Base-by-base conservation (phyloP, 2,797 vertebrate genomes). In the Gila robusta region DNA sequence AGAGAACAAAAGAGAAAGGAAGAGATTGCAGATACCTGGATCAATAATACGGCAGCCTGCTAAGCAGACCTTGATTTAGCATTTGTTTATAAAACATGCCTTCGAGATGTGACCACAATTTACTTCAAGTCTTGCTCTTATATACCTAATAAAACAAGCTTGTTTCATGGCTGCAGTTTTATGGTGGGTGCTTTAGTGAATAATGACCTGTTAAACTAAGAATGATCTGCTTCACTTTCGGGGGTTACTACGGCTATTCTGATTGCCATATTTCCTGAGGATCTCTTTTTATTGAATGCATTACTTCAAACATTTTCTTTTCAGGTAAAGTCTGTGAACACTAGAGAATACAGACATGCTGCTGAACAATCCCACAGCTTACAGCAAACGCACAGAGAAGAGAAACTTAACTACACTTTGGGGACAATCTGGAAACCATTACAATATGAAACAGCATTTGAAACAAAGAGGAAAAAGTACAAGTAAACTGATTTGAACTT, bases 361-460 rank as follows among this genome's bases (percentile, higher is more conserved):
- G 82, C 11, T 37, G 39, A n/a, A 67, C 28, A 88, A 79, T 85
- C 71, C 71, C 49, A 35, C 47, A 87, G 66, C 47, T 35, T 56
- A 16, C 44, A 86, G 66, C 81, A 84, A 83, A 71, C 81, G 44
- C 79, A 79, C 79, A 80, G 59, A 88, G 44, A 86, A 70, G 23
- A 82, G 44, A 89, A 86, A 87, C 69, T 39, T 81, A 54, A 73
- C 69, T 73, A 52, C 41, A 52, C 70, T 76, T 77, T 59, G 67
- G 74, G 47, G 54, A 39, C 71, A 67, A 81, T 89, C 91, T 91
- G 90, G 90, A 91, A 91, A 49, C 56, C 81, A 89, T 90, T 88
- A 73, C 67, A 82, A 52, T 85, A 82, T 73, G 79, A 90, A 89
- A 88, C 54, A 71, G 12, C 70, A 10, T 66, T 23, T 78, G 73